Evolutionary conservation across 2,888 invertebrate genomes (phyloP).

Genomic region (Lomographa bimaculata): DNA sequence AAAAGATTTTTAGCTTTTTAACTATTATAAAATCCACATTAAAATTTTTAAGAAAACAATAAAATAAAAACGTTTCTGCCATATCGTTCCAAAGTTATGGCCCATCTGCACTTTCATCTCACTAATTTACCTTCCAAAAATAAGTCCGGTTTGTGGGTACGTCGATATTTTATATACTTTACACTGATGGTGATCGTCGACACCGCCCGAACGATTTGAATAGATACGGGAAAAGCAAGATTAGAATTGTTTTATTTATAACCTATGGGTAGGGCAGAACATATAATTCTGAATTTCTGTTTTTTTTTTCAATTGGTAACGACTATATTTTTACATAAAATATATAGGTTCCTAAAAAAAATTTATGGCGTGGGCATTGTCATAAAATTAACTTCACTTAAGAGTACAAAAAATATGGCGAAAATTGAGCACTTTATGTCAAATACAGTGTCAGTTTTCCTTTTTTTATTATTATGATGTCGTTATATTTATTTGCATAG

Average conservation of each 20-base stretch:
- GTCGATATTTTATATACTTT: slow-evolving; percentile 70
- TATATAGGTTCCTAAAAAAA: too few relatives aligned
- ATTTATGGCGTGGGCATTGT: too few relatives aligned
- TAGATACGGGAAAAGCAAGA: slow-evolving; percentile 16
- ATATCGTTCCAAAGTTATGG: slow-evolving; percentile 28
- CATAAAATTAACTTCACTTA: too few relatives aligned
- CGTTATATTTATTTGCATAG: too few relatives aligned
- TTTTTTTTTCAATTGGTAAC: too few relatives aligned
- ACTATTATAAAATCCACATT: slow-evolving; percentile 14
- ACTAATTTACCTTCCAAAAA: slow-evolving; percentile 53
- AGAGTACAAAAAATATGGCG: too few relatives aligned
- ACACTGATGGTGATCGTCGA: slow-evolving; percentile 47
- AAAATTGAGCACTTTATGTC: too few relatives aligned
- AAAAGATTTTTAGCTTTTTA: slow-evolving; percentile 10
- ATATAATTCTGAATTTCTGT: too few relatives aligned
- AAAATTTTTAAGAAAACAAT: slow-evolving; percentile 17
- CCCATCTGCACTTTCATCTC: slow-evolving; percentile 37
- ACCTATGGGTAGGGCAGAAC: too few relatives aligned
- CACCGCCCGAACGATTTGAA: slow-evolving; percentile 21
- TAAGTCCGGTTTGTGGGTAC: slow-evolving; percentile 46
- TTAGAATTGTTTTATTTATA: background rate
- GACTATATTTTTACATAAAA: too few relatives aligned
- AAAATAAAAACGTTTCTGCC: slow-evolving; percentile 24
- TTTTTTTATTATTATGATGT: too few relatives aligned
- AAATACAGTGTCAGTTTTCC: too few relatives aligned